A percentile compares a stretch with the other conserved stretches of the same genome.
Conservation (phyloP, 2,888 invertebrate genomes). For the Scaptomyza tumidula region DNA sequence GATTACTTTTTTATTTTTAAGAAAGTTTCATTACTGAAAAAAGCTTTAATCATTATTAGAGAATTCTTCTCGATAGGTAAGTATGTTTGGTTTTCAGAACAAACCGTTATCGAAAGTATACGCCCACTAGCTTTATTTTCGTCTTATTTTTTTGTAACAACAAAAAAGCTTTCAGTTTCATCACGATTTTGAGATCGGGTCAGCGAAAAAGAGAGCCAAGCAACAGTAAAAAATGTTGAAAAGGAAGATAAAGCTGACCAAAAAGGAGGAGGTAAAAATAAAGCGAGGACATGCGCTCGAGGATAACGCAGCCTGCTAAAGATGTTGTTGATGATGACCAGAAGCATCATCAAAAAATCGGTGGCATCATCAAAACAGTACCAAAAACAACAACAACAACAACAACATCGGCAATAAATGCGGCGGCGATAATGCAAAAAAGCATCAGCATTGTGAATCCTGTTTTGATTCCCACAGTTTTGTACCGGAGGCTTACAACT, state of each 20-base stretch:
- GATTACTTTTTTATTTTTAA: too few species aligned
- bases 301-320: conserved; percentile 53
- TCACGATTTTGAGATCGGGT: not conserved
- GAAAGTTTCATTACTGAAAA: too few species aligned
- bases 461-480: conserved; percentile 85
- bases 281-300: conserved; percentile 51
- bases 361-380: conserved; percentile 61
- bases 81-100: not conserved
- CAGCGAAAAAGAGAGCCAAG: conserved; percentile 15
- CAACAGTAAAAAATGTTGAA: conserved; percentile 18
- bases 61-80: too few species aligned
- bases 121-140: conserved; percentile 7
- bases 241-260: conserved; percentile 15
- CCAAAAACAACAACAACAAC: not conserved
- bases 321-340: conserved; percentile 39
- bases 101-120: not conserved
- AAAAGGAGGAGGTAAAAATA: conserved; percentile 1
- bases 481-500: conserved; percentile 60
- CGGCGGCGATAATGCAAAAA: conserved; percentile 58
- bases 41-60: too few species aligned
- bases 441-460: conserved; percentile 74
- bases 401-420: conserved; percentile 39
- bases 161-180: conserved; percentile 11
- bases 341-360: conserved; percentile 67
- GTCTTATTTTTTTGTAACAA: not conserved